A percentile compares a stretch with the other conserved stretches of the same genome.
phyloP scores from a whole-genome alignment of 2,113 vertebrate genomes.

The Leptosomus discolor region DNA sequence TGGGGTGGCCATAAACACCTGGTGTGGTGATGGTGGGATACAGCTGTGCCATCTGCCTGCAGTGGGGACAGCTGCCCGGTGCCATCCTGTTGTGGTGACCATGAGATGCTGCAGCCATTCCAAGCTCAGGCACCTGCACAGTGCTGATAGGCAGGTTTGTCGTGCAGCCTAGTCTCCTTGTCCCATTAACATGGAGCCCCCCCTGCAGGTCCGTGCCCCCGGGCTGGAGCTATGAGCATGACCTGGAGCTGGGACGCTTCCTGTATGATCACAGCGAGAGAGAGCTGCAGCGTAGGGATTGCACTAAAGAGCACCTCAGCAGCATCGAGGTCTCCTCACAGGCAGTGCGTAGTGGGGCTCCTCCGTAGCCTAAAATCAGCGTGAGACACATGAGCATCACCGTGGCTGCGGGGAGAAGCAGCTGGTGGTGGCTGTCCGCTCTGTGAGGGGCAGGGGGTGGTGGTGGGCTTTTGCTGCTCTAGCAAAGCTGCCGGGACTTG shows the following conservation, averaged over 20 bases:
- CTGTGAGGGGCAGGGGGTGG: accelerated
- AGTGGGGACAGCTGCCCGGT: neutral
- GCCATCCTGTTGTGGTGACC: accelerated
- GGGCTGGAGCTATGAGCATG: constrained; percentile 90
- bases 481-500: neutral
- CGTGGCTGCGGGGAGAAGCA: neutral
- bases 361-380: neutral
- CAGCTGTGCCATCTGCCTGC: neutral
- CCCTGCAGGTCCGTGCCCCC: constrained; percentile 81
- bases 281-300: constrained; percentile 82
- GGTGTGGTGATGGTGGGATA: neutral
- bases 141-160: neutral
- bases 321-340: constrained; percentile 90
- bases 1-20: neutral
- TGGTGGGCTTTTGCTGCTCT: neutral
- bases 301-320: constrained; percentile 87
- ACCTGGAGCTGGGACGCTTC: constrained; percentile 92
- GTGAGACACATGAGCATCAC: accelerated
- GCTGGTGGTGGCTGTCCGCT: accelerated
- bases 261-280: constrained; percentile 87
- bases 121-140: neutral
- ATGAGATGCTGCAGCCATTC: neutral
- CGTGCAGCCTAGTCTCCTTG: accelerated
- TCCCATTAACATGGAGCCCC: neutral
- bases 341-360: constrained; percentile 52